A percentile compares a stretch with the other conserved stretches of the same genome.
These are phyloP conservation scores for Equus quagga DNA, from an alignment of 2,113 vertebrate genomes.

Conservation along the genomic window DNA sequence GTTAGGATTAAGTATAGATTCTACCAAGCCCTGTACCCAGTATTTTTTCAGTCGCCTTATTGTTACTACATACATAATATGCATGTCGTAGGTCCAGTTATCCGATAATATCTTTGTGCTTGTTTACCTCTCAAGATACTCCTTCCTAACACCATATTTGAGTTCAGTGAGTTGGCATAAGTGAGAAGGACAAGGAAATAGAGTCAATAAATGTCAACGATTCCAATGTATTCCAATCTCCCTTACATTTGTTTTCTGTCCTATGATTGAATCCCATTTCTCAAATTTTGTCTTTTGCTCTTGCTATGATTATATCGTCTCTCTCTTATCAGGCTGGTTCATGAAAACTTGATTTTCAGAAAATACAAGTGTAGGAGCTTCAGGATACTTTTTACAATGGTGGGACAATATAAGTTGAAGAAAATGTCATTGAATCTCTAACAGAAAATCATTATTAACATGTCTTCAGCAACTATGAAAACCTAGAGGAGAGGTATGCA, in stretches of 20 bases:
- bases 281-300: neutral
- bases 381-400: neutral
- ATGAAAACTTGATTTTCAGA: neutral
- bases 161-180: neutral
- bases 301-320: neutral
- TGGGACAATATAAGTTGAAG: neutral
- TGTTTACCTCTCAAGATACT: neutral
- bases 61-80: neutral
- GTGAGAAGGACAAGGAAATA: neutral
- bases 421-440: neutral
- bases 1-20: neutral
- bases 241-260: neutral
- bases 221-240: neutral
- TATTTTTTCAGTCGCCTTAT: neutral
- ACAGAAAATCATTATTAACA: constrained; percentile 4
- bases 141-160: neutral
- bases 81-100: neutral
- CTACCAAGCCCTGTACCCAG: neutral
- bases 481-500: neutral
- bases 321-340: neutral
- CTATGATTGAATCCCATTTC: neutral
- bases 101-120: neutral
- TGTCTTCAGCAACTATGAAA: neutral
- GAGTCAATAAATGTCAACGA: neutral
- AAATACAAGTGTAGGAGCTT: neutral